phyloP scores from a whole-genome alignment of 1,140 invertebrate genomes.

The Pseudobourletiella spinata region DNA sequence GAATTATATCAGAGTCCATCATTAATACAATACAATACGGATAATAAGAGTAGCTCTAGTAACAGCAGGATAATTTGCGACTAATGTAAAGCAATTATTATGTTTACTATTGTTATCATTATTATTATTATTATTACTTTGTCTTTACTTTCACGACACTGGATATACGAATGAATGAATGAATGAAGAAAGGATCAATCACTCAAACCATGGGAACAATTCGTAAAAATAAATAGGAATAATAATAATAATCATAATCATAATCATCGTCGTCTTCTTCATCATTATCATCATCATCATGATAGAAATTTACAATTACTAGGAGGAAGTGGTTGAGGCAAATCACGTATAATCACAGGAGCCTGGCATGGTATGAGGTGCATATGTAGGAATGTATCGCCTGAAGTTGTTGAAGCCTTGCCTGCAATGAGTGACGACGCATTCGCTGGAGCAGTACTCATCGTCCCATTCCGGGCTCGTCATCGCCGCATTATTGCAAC shows the following conservation, averaged over 20 bases:
- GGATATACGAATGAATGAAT: neutral
- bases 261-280: no score
- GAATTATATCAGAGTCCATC: no score
- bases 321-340: neutral
- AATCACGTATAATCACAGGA: constrained; percentile 11
- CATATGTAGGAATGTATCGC: constrained; percentile 11
- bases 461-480: constrained; percentile 92
- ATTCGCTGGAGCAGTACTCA: constrained; percentile 95
- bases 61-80: no score
- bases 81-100: no score
- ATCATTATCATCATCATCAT: neutral
- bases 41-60: no score
- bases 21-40: no score
- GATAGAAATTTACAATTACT: neutral
- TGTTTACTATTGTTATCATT: no score
- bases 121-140: no score
- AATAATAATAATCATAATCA: no score
- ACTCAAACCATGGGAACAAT: no score
- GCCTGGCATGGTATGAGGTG: neutral
- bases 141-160: no score
- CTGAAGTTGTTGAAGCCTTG: constrained; percentile 39
- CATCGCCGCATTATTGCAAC: constrained; percentile 81
- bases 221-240: no score
- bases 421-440: constrained; percentile 92
- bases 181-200: neutral